These are phyloP conservation scores for Drosophila setosimentum DNA, from an alignment of 2,888 invertebrate genomes.

Conservation along the genomic window DNA sequence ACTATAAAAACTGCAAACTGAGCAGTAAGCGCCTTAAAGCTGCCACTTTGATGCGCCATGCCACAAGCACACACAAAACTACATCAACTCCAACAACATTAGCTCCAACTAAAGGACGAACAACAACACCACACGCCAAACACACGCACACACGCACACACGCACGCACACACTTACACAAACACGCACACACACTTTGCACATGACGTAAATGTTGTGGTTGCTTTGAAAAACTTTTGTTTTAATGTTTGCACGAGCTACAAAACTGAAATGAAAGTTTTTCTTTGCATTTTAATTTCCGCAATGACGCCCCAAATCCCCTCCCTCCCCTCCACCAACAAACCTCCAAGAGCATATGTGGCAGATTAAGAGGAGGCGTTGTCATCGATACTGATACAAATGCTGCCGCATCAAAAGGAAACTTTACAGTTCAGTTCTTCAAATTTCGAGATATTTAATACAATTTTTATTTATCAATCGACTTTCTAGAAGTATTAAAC, in stretches of 20 bases:
- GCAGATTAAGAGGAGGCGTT: slow-evolving; percentile 5
- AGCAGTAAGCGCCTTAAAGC: slow-evolving; percentile 67
- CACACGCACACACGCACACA: slow-evolving; percentile 8
- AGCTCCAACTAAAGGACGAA: slow-evolving; percentile 29
- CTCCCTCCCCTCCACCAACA: too few species aligned
- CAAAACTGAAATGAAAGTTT: slow-evolving; percentile 50
- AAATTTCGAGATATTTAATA: background rate
- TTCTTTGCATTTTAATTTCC: slow-evolving; percentile 40
- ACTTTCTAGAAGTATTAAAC: background rate
- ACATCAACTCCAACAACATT: slow-evolving; percentile 47
- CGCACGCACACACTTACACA: slow-evolving; percentile 13
- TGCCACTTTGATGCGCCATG: slow-evolving; percentile 57
- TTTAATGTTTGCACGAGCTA: slow-evolving; percentile 62
- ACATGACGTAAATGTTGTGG: slow-evolving; percentile 73
- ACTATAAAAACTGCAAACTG: slow-evolving; percentile 65
- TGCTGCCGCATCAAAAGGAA: background rate
- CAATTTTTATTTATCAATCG: background rate
- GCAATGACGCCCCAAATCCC: background rate
- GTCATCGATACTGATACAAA: slow-evolving; percentile 25
- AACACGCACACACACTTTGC: slow-evolving; percentile 52
- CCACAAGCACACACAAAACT: slow-evolving; percentile 8
- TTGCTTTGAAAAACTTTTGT: slow-evolving; percentile 76
- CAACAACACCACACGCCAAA: slow-evolving; percentile 24
- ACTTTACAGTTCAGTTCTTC: background rate
- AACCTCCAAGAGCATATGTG: background rate